A percentile compares a stretch with the other conserved stretches of the same genome.
phyloP scores from a whole-genome alignment of 35 echinoderm and acorn worm genomes.

The Heliocidaris erythrogramma region DNA sequence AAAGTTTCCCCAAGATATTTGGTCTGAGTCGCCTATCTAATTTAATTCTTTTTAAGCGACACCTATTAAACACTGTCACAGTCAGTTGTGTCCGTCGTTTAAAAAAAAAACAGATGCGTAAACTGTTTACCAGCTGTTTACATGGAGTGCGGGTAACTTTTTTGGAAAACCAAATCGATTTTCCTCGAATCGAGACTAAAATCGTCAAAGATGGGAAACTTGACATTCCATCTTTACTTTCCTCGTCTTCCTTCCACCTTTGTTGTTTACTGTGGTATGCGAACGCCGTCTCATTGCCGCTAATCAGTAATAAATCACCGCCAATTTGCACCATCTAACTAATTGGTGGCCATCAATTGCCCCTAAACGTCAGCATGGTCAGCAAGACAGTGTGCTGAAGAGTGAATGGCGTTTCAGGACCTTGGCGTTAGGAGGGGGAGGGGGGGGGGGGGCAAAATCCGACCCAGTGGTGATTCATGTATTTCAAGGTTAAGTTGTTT shows the following conservation, averaged over 20 bases:
- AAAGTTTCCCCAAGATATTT: no score
- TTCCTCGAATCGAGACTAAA: background rate
- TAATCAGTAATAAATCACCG: conserved; percentile 12
- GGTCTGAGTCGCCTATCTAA: no score
- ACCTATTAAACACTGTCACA: no score
- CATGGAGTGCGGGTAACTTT: background rate
- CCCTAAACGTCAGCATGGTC: background rate
- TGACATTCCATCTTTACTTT: background rate
- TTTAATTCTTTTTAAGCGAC: no score
- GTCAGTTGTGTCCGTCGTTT: no score
- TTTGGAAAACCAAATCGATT: background rate
- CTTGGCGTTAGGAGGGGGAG: background rate
- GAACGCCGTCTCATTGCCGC: background rate
- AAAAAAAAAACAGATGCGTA: no score
- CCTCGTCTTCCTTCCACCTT: background rate
- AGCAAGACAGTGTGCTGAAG: background rate
- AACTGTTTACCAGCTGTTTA: no score
- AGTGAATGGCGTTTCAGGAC: no score
- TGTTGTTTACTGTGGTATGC: background rate
- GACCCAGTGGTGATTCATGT: background rate
- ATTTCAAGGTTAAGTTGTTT: background rate
- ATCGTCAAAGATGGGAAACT: background rate
- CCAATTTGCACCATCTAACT: conserved; percentile 16
- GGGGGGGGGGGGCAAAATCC: background rate
- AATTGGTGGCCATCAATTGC: background rate